Percentiles rank a stretch among this genome's conserved stretches.
Conservation (phyloP, 2,888 invertebrate species). For the Metalampra italica region DNA sequence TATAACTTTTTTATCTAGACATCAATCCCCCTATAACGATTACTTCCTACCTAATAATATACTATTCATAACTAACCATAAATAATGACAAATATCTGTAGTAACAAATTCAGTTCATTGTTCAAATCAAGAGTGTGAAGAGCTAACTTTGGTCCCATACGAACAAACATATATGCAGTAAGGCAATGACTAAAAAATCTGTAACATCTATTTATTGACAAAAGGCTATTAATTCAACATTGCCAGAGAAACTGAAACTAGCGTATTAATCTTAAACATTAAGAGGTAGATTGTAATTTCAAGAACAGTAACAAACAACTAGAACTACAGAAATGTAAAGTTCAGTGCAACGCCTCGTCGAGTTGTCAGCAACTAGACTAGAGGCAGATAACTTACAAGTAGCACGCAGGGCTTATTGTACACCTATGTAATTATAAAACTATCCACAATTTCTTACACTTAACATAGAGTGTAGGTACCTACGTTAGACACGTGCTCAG, state of each 20-base stretch:
- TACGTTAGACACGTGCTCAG: constrained; percentile 72
- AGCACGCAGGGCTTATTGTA: constrained; percentile 60
- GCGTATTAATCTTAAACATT: constrained; percentile 64
- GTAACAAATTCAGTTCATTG: constrained; percentile 37
- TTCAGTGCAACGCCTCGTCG: constrained; percentile 35
- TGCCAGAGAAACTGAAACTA: constrained; percentile 41
- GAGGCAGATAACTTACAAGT: constrained; percentile 48
- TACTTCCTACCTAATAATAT: neutral
- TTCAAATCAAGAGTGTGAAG: constrained; percentile 29
- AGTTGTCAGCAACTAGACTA: constrained; percentile 36
- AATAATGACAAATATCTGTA: constrained; percentile 21
- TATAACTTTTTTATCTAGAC: constrained; percentile 9
- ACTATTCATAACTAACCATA: constrained; percentile 13
- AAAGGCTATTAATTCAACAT: constrained; percentile 23
- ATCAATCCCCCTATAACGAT: constrained; percentile 8
- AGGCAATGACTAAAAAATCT: constrained; percentile 14
- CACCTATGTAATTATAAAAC: constrained; percentile 37
- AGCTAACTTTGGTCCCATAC: constrained; percentile 28
- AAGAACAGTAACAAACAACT: constrained; percentile 56
- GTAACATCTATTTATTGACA: constrained; percentile 30
- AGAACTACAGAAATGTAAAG: constrained; percentile 53
- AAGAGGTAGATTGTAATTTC: constrained; percentile 77
- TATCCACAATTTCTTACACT: constrained; percentile 52
- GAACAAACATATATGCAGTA: constrained; percentile 13
- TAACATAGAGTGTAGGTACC: constrained; percentile 48